Evolutionary conservation across 2,113 vertebrate genomes (phyloP), one percentile per base, ranked within the genome.

Genomic region (Syngnathus scovelli): DNA sequence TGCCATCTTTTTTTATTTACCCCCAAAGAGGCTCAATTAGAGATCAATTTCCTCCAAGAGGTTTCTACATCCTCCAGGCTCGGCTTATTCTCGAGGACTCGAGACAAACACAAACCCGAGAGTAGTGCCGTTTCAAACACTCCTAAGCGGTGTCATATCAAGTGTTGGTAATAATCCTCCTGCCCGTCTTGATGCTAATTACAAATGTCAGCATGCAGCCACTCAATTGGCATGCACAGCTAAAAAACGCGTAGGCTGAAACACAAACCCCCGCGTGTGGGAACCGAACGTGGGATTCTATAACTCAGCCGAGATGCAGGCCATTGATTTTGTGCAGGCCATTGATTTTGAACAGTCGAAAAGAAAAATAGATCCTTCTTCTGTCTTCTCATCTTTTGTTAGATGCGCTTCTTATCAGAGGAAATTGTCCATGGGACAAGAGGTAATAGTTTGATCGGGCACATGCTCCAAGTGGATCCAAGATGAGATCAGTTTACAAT

Each of bases 1-100:
- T 18, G 68, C 37, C 36, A 63, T 36, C 13, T 62, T 74, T 33
- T 33, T 33, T 33, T 33, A 2, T 33, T 33, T 33, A 33, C 27
- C 27, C 27, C 21, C 80, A 81, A 27, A 58, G 76, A 78, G 65
- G 72, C 72, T 82, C 73, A 84, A 88, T 84, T 86, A 83, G 68
- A 51, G 70, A 44, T 56, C 65, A 69, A 72, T 67, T 54, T 38
- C 75, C 70, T 83, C 77, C 60, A 68, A 69, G 54, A 73, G 51
- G 71, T 80, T 44, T 81, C 68, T 52, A 68, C 67, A 44, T 65
- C 76, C 87, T 78, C 36, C 58, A 76, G 83, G 83, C 70, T 81
- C 70, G 1, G 72, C 79, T 78, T 68, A 72, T 68, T 78, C 73
- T 60, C 65, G 11, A 43, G 41, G 41, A 43, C 23, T 64, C 46